Base-by-base conservation (phyloP, 2,888 invertebrate genomes). In the Stomorhina lunata region DNA sequence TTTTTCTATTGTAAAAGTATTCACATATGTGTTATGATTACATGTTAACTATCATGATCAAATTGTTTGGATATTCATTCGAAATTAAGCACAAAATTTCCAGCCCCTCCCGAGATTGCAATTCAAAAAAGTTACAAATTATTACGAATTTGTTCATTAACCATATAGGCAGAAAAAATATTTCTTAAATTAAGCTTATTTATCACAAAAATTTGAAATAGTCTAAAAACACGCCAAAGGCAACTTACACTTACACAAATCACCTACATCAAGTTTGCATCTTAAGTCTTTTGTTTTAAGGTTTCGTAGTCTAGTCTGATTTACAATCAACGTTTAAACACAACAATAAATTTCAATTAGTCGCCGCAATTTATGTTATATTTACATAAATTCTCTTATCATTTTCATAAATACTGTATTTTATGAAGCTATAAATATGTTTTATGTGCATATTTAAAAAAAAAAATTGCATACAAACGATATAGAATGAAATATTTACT, bases 311-410 rank as follows among this genome's bases (percentile, higher is more conserved):
- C n/a, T 43, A 9, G 17, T 20, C 20, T 68, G 59, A 68, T 77
- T 77, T 59, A 50, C 17, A 50, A 15, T 43, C 43, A 65, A 57
- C 25, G 29, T 59, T 40, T 66, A 32, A 59, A 32, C 61, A 29
- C 66, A 43, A 61, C 20, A 72, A 81, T 81, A 81, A 77, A 81
- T 81, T 81, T 81, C 77, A 81, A 81, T 81, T 81, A 77, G 66
- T 77, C 37, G 53, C 27, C 20, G 61, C 50, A 72, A 76, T 68
- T 65, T 65, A 57, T 69, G 2, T 48, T 10, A 25, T 65, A 63
- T 76, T 76, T 76, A 27, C 50, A 77, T 77, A 77, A 77, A 68
- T 77, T 81, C 15, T 17, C 72, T 77, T 77, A 77, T 68, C 43
- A 68, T 77, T 77, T 77, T 81, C 81, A 77, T 81, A 81, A 81